phyloP scores from a whole-genome alignment of 2,797 vertebrate genomes.

The Dendrocincla tyrannina region DNA sequence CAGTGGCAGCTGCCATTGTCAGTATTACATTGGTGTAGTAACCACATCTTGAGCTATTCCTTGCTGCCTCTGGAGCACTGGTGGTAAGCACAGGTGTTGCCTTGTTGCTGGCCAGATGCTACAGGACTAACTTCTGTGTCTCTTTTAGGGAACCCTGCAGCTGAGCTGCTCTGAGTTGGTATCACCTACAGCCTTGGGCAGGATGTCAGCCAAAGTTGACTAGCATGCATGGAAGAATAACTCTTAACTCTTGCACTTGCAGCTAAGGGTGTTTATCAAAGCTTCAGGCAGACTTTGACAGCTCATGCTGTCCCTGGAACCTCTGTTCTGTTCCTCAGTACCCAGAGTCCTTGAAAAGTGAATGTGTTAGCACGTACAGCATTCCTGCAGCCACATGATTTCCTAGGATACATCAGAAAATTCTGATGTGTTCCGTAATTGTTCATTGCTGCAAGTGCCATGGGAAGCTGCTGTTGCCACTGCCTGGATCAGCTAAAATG shows the following conservation, averaged over 20 bases:
- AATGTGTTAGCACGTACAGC: not conserved
- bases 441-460: not conserved
- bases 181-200: not conserved
- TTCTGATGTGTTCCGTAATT: not conserved
- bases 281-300: not conserved
- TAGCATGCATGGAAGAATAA: not conserved
- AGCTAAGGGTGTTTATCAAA: not conserved
- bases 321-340: not conserved
- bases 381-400: not conserved
- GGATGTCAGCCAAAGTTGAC: not conserved
- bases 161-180: not conserved
- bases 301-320: not conserved
- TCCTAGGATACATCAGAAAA: not conserved
- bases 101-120: not conserved
- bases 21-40: rapidly evolving
- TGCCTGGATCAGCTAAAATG: not conserved
- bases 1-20: not conserved
- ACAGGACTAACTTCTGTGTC: not conserved
- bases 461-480: not conserved
- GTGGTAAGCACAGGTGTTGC: not conserved
- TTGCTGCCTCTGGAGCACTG: not conserved
- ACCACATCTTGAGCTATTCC: not conserved
- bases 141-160: not conserved
- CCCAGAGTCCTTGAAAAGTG: not conserved
- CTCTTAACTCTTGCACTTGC: not conserved